phyloP scores from a whole-genome alignment of 2,888 invertebrate genomes.

The Epistrophe grossulariae region DNA sequence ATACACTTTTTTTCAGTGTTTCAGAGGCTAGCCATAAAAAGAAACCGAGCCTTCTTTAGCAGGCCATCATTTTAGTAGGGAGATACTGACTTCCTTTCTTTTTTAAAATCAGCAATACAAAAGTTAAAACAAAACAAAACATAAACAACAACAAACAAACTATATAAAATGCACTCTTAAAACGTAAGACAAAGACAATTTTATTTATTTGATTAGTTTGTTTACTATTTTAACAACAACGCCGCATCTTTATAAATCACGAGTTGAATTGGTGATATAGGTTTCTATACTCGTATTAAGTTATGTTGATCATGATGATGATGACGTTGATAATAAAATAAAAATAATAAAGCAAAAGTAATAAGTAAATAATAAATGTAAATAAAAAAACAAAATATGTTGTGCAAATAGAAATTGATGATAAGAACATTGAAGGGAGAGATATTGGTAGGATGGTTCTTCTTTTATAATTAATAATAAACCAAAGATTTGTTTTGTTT shows the following conservation, averaged over 20 bases:
- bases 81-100: neutral
- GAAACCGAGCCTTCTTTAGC: neutral
- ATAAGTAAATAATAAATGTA: slow-evolving; percentile 8
- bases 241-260: slow-evolving; percentile 15
- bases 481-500: neutral
- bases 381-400: slow-evolving; percentile 10
- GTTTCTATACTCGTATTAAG: neutral
- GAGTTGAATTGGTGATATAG: neutral
- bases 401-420: slow-evolving; percentile 11
- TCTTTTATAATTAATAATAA: slow-evolving; percentile 2
- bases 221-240: slow-evolving; percentile 20
- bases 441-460: neutral
- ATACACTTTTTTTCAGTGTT: neutral
- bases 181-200: slow-evolving; percentile 4
- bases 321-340: slow-evolving; percentile 14
- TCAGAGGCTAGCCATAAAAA: neutral
- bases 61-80: neutral
- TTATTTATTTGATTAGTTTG: slow-evolving; percentile 13
- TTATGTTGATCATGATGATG: slow-evolving; percentile 18
- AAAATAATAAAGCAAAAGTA: neutral
- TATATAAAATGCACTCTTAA: slow-evolving; percentile 1
- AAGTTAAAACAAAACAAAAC: neutral
- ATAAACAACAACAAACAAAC: neutral
- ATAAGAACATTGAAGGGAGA: slow-evolving; percentile 2
- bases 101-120: neutral